Evolutionary conservation across 2,113 vertebrate species (phyloP), one percentile per base, ranked within the genome.

Genomic region (Phalacrocorax aristotelis): DNA sequence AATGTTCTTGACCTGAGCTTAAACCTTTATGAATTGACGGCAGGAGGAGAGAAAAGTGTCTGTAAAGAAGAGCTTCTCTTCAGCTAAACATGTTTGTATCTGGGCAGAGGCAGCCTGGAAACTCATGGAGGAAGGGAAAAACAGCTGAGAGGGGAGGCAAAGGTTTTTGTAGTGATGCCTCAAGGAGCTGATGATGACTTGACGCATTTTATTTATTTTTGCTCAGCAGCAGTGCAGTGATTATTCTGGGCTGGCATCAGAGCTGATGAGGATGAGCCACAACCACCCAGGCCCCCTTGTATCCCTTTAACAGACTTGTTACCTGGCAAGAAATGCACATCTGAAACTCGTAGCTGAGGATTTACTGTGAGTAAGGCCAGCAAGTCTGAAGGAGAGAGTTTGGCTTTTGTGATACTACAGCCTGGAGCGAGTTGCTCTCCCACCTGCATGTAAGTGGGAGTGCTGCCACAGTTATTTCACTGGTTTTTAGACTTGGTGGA

Each of bases 1-100:
- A 87, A 94, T 34, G 72, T 75, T 82, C 86, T 92, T 92, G 88
- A 95, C 93, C 90, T 48, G 32, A 95, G 89, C 93, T 89, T 92
- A 92, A 96, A 62, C 86, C 86, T 91, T 94, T 85, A 90, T 44
- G 92, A 89, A 91, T 74, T 89, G 90, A 87, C 54, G 70, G 92
- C 74, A 89, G 69, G 83, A 75, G 58, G 52, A 46, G 30, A 94
- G 81, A 84, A 65, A 87, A 61, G 42, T 46, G 68, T 61, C 86
- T 64, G 46, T 64, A 65, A 86, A 85, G 60, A 80, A 82, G n/a
- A 89, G 83, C 49, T 80, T 32, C 71, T 88, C 68, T 91, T 85
- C 82, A 91, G 87, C 77, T 93, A 91, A 94, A 52, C 77, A n/a
- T 52, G 48, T 72, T 89, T 86, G 51, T 69, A 44, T 51, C 4